Evolutionary conservation across 2,113 vertebrate species (phyloP).

Genomic region (Dunckerocampus dactyliophorus): DNA sequence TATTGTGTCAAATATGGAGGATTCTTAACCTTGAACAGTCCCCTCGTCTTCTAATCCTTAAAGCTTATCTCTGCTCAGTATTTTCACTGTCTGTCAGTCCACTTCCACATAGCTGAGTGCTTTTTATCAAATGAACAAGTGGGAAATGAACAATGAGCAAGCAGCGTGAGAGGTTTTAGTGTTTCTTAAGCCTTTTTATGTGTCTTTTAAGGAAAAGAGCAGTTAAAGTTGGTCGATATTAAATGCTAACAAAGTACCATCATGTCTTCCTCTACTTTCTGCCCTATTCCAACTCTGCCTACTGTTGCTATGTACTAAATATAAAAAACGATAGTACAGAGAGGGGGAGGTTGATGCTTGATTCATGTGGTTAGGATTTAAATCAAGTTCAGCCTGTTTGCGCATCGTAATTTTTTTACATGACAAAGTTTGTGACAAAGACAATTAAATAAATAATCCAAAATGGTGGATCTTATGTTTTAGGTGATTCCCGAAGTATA

Average conservation of each 20-base stretch:
- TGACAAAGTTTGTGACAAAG: too few relatives aligned
- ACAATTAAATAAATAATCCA: too few relatives aligned
- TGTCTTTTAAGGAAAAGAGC: constrained; percentile 36
- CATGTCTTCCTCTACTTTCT: constrained; percentile 21
- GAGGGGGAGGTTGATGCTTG: constrained; percentile 2
- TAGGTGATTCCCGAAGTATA: too few relatives aligned
- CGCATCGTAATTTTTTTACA: too few relatives aligned
- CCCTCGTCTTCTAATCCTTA: constrained; percentile 32
- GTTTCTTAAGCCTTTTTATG: constrained; percentile 28
- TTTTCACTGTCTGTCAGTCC: constrained; percentile 29
- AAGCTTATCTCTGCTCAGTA: constrained; percentile 34
- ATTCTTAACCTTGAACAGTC: constrained; percentile 44
- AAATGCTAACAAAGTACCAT: constrained; percentile 17
- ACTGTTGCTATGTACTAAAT: constrained; percentile 17
- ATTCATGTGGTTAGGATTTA: constrained; percentile 21
- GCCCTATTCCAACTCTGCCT: constrained; percentile 12
- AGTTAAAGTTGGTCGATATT: constrained; percentile 29
- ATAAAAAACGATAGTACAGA: constrained; percentile 4
- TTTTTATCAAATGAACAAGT: constrained; percentile 40
- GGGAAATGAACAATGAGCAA: constrained; percentile 30
- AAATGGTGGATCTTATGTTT: too few relatives aligned
- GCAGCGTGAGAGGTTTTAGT: constrained; percentile 7
- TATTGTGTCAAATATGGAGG: constrained; percentile 31
- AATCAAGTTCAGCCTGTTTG: background rate
- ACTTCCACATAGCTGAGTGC: constrained; percentile 13